These are phyloP conservation scores for Globodera rostochiensis DNA, from an alignment of 1,140 invertebrate genomes.

Conservation along the genomic window DNA sequence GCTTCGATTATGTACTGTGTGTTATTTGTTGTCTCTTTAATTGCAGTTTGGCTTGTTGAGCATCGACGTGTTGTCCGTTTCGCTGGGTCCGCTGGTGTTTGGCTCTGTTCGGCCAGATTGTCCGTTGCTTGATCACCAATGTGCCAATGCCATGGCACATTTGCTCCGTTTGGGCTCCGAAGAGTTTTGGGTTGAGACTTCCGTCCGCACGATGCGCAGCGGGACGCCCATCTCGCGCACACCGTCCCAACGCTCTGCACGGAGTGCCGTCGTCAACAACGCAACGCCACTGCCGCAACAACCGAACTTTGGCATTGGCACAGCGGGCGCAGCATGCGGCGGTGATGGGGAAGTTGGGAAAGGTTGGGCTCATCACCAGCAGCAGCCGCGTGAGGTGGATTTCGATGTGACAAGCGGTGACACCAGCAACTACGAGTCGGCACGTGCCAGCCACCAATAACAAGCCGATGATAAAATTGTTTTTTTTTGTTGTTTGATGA, in stretches of 20 bases:
- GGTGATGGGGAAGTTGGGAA: neutral
- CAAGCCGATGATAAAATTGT: neutral
- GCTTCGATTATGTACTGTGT: neutral
- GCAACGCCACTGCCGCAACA: neutral
- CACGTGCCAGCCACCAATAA: neutral
- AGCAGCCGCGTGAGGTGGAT: neutral
- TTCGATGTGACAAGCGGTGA: neutral
- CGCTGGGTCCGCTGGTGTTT: slow-evolving; percentile 17
- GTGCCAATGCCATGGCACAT: neutral
- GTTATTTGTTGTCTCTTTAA: neutral
- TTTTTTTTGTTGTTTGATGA: neutral
- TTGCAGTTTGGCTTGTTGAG: slow-evolving; percentile 2
- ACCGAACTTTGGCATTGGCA: neutral
- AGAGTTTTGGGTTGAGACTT: neutral
- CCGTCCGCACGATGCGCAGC: neutral
- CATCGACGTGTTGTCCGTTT: slow-evolving; percentile 3
- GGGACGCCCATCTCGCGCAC: neutral
- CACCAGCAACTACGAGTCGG: neutral
- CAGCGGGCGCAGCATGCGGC: too few relatives aligned
- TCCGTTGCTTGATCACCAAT: neutral
- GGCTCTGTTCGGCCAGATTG: slow-evolving; percentile 19
- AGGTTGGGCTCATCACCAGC: neutral
- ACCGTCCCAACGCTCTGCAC: neutral
- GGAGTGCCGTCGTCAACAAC: neutral
- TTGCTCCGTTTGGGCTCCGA: neutral